A percentile compares a stretch with the other conserved stretches of the same genome.
Evolutionary conservation across 2,888 invertebrate genomes (phyloP).

Genomic region (Megalurothrips usitatus): DNA sequence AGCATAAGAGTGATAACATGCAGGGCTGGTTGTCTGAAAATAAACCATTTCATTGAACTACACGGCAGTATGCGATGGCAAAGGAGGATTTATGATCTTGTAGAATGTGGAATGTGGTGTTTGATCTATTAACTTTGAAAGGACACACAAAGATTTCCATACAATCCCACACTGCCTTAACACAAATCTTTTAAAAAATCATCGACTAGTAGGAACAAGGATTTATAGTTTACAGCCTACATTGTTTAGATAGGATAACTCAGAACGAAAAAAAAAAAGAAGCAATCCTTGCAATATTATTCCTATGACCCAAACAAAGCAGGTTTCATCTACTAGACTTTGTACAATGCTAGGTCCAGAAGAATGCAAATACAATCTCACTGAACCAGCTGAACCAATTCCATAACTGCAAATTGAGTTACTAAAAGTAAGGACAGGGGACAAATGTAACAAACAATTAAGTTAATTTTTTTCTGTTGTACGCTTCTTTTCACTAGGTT

Average conservation of each 20-base stretch:
- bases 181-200: background rate
- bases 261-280: background rate
- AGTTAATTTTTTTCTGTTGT: background rate
- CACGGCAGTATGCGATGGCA: background rate
- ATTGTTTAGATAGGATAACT: background rate
- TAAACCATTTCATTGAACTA: background rate
- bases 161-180: background rate
- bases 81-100: background rate
- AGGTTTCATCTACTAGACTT: background rate
- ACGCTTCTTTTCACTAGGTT: background rate
- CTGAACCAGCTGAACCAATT: background rate
- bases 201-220: background rate
- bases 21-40: background rate
- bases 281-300: background rate
- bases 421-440: background rate
- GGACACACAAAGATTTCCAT: background rate
- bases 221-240: background rate
- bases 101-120: background rate
- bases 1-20: background rate
- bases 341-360: background rate
- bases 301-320: background rate
- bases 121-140: background rate
- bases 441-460: background rate
- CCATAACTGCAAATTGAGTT: background rate
- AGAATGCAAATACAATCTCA: background rate